Base-by-base conservation (phyloP, 2,888 invertebrate genomes). In the Anthrax anthrax region DNA sequence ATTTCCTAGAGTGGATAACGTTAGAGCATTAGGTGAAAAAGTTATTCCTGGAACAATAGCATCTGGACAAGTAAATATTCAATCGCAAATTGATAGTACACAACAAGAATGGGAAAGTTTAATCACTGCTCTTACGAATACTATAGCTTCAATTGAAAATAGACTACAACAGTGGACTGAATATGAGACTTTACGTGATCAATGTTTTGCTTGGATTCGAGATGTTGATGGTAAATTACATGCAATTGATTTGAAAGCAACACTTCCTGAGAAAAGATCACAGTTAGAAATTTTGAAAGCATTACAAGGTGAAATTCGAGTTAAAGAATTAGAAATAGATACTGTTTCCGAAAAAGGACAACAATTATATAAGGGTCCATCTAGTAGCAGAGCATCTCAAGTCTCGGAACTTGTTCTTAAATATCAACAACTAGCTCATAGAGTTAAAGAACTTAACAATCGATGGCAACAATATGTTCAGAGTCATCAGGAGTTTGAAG, bases 391-490 rank as follows among this genome's bases (percentile, higher is more conserved):
- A 41, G 77, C 79, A 38, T 84, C 88, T 1, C 85, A 88, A 61
- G 83, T 91, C 41, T 86, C 90, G 0, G 94, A 95, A 65, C 66
- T 94, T n/a, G 86, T 88, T 12, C 78, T 87, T 3, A 89, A 91
- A 67, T 95, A 95, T 60, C 91, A 92, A 63, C 85, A 87, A 56
- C 74, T 95, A 36, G 84, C 86, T 45, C 84, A 84, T 56, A 88
- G 89, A 65, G 85, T 92, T 1, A 95, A 94, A 71, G 94, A 95
- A 59, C 70, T 92, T 19, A 86, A 87, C 23, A 78, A 79, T 44
- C 84, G 88, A 56, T 95, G 95, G 95, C 89, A 91, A 58, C 86
- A 88, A 52, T 92, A 90, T 62, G 91, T 89, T 0, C 78, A 77
- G 39, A 81, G 80, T 27, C 91, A 92, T 61, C 85, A 89, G 70